These are phyloP conservation scores for Idaea straminata DNA, from an alignment of 2,888 invertebrate species.

Conservation along the genomic window DNA sequence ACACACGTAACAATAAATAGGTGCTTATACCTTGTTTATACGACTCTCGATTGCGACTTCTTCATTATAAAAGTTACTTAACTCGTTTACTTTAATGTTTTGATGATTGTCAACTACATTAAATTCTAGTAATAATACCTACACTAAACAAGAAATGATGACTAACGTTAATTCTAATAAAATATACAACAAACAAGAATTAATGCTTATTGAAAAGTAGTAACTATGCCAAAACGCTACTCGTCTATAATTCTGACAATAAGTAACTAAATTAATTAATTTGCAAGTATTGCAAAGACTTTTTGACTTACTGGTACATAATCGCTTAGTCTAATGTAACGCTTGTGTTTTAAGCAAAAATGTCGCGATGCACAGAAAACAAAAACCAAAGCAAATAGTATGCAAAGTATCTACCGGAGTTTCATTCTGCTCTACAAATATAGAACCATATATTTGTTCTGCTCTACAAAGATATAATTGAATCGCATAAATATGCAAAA, in stretches of 20 bases:
- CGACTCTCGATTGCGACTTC: not conserved
- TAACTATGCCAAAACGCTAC: too few relatives aligned
- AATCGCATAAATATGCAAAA: too few relatives aligned
- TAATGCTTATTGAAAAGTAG: too few relatives aligned
- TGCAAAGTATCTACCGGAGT: too few relatives aligned
- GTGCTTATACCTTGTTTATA: not conserved
- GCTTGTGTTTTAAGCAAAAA: too few relatives aligned
- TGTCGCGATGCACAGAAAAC: too few relatives aligned
- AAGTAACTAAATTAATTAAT: not conserved
- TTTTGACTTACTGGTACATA: not conserved
- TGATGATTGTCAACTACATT: not conserved
- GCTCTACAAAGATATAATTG: too few relatives aligned
- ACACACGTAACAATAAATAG: not conserved
- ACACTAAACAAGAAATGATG: not conserved
- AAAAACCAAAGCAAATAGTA: too few relatives aligned
- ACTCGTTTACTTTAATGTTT: not conserved
- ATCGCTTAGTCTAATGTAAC: too few relatives aligned
- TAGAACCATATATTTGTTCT: too few relatives aligned
- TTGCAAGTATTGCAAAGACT: not conserved
- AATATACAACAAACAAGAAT: not conserved
- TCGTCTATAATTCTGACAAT: not conserved
- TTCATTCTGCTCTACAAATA: too few relatives aligned
- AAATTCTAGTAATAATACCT: not conserved
- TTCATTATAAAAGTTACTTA: not conserved
- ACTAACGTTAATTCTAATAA: not conserved